Evolutionary conservation across 2,888 invertebrate species (phyloP), one percentile per base, ranked within the genome.

Genomic region (Nycteola revayana): DNA sequence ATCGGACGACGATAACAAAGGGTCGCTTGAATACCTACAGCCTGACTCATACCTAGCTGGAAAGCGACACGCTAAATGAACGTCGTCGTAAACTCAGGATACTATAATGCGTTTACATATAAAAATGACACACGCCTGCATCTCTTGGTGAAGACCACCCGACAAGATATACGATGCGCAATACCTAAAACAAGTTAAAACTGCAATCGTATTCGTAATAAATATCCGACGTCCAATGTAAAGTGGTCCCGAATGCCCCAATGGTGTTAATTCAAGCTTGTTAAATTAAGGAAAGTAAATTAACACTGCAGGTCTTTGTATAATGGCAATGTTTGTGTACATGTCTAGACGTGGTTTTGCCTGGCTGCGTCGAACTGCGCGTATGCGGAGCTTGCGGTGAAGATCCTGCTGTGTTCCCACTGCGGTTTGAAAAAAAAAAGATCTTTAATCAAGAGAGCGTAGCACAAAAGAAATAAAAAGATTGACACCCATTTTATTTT

Each of bases 291-390:
- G 66, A 70, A 73, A 66, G 61, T 64, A 60, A 69, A 60, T 60
- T 57, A 62, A 70, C 65, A 68, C 61, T 60, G 54, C 55, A 60
- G 71, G 61, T 72, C 68, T 64, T 52, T 46, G 54, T 71, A 70
- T 73, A 73, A 69, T 75, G 69, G 66, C 39, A 37, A 55, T 66
- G 65, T 70, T 72, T 68, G 68, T 74, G 66, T 67, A 71, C 51
- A 52, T 60, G 80, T 85, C 84, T 86, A 85, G 85, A 83, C 84
- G 60, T 65, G 75, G 81, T 84, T 85, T 80, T 80, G 80, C 78
- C 77, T 72, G 63, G 62, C 52, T 76, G 73, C 68, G 49, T 63
- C 53, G 64, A 70, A 71, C 66, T 66, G 63, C 65, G 67, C 67
- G 60, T 31, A 55, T 60, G 57, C 63, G 61, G 60, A 50, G 61